Evolutionary conservation across 2,797 vertebrate species (phyloP), one percentile per base, ranked within the genome.

Genomic region (Neopelma chrysocephalum): DNA sequence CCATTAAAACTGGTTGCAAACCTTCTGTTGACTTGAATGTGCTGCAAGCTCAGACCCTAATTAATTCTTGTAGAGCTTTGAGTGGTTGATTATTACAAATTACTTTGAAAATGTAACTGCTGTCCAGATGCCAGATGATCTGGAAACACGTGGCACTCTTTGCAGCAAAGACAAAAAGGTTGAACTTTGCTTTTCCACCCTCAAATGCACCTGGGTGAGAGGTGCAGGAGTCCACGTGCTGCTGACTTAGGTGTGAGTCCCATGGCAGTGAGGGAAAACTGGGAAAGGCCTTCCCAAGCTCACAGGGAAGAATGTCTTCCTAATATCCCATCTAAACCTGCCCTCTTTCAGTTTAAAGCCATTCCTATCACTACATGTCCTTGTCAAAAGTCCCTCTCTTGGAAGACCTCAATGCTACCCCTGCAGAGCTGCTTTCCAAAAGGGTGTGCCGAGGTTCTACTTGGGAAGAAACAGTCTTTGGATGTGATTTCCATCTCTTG

Each of bases 221-320:
- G 61, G 38, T 19, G 7, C 9, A 47, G 57, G 65, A 75, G 11
- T 34, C 8, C 10, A 2, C 3, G 1, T 25, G 54, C 20, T 27
- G 38, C n/a, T 36, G 71, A n/a, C 8, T 64, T 9, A 3, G 38
- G 29, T 14, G 27, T 0, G 14, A 70, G 8, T 42, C 48, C 65
- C 8, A 0, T 0, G 45, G 58, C 26, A 42, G 18, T 0, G 1
- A 2, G 3, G 61, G 3, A 42, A n/a, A 58, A 7, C 12, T 14
- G 61, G 70, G 65, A 60, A 29, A 29, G 27, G n/a, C 8, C 10
- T 68, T 26, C 1, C 47, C 3, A 3, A 3, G 7, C 10, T 54
- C 47, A 19, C 9, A 48, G 26, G 26, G 36, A 31, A 26, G 16
- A 31, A 57, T 34, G 22, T 26, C 19, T 64, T 40, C 43, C 25